Conservation (phyloP, 2,113 vertebrate genomes). For the Oxygymnocypris stewartii region DNA sequence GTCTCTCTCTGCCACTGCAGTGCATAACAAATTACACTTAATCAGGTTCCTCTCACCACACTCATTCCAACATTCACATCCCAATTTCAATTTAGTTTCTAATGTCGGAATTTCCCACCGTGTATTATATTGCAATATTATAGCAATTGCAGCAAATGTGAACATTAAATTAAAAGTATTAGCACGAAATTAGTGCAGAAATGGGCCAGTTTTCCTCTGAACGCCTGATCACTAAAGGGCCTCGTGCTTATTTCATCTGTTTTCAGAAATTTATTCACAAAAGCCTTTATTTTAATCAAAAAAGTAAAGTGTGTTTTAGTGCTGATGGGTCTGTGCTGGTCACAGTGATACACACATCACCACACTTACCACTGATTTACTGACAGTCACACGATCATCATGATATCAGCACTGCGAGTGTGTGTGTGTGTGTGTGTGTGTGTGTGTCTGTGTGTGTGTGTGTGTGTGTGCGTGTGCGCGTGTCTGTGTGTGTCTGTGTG, state of each 20-base stretch:
- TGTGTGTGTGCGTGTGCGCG: too few relatives aligned
- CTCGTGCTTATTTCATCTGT: neutral
- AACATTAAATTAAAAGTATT: slow-evolving; percentile 91
- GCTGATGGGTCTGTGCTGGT: neutral
- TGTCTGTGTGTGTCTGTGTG: too few relatives aligned
- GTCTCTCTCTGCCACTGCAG: slow-evolving; percentile 90
- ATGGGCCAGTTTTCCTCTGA: slow-evolving; percentile 64
- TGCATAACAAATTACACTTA: slow-evolving; percentile 99
- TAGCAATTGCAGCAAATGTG: slow-evolving; percentile 84
- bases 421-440: neutral
- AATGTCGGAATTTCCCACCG: slow-evolving; percentile 85
- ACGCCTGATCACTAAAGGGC: neutral
- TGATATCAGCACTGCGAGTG: neutral
- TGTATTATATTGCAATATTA: slow-evolving; percentile 86
- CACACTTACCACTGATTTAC: neutral
- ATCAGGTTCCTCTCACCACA: slow-evolving; percentile 89
- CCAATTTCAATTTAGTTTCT: slow-evolving; percentile 95
- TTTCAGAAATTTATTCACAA: neutral
- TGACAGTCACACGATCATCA: slow-evolving; percentile 6
- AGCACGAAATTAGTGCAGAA: slow-evolving; percentile 80
- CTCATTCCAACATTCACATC: slow-evolving; percentile 89
- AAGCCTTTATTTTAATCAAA: neutral
- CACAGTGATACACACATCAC: neutral
- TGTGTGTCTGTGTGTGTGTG: too few relatives aligned
- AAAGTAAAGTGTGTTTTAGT: neutral